phyloP scores from a whole-genome alignment of 1,140 invertebrate species.

The Drosophila leontia region DNA sequence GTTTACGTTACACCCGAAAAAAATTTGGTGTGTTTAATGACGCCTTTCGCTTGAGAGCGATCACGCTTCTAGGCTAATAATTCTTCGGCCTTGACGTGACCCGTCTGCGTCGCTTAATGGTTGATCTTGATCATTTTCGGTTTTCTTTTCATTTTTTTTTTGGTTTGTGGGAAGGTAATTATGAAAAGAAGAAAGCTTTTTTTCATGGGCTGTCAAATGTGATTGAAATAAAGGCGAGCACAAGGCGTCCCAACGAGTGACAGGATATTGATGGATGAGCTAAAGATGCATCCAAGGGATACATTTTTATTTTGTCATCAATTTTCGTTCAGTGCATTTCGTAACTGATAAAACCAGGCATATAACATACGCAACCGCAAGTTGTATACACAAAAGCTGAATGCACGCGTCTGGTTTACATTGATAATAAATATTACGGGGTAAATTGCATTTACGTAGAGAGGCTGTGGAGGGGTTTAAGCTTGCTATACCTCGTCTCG shows the following conservation, averaged over 20 bases:
- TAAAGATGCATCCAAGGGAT: not conserved
- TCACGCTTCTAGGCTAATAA: slow-evolving; percentile 62
- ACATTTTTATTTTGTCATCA: too few species aligned
- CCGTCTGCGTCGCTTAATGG: slow-evolving; percentile 42
- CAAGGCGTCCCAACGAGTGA: slow-evolving; percentile 9
- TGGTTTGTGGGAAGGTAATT: slow-evolving; percentile 45
- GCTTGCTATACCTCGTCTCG: not conserved
- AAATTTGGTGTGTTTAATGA: slow-evolving; percentile 24
- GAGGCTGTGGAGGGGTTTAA: slow-evolving; percentile 26
- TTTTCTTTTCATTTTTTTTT: slow-evolving; percentile 12
- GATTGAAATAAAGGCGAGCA: slow-evolving; percentile 14
- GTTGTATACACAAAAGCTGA: slow-evolving; percentile 22
- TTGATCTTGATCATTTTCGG: slow-evolving; percentile 49
- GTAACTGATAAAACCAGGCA: slow-evolving; percentile 46
- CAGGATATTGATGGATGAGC: slow-evolving; percentile 12
- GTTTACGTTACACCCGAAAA: slow-evolving; percentile 59
- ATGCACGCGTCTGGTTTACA: slow-evolving; percentile 61
- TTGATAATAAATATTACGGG: slow-evolving; percentile 58
- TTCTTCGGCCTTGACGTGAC: slow-evolving; percentile 70
- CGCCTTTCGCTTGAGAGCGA: slow-evolving; percentile 39
- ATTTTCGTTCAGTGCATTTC: slow-evolving; percentile 43
- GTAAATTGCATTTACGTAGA: slow-evolving; percentile 33
- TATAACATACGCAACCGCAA: slow-evolving; percentile 56
- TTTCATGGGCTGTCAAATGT: slow-evolving; percentile 43
- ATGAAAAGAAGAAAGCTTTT: slow-evolving; percentile 43